Conservation (phyloP, 1,140 invertebrate genomes). For the Drosophila seguyi region DNA sequence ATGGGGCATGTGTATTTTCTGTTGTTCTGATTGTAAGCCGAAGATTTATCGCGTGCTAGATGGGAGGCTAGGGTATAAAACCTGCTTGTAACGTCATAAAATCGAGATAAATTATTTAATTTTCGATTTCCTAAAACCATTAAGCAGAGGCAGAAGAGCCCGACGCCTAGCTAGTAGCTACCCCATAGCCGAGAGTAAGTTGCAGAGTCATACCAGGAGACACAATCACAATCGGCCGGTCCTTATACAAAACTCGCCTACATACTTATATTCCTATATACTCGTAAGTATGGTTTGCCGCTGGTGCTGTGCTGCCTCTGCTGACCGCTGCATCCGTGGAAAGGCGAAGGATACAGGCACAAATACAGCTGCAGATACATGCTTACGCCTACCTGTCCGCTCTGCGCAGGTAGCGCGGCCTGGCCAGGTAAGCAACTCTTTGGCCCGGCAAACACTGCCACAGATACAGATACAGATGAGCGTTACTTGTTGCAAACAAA, state of each 20-base stretch:
- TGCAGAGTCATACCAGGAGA: constrained; percentile 65
- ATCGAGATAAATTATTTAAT: constrained; percentile 84
- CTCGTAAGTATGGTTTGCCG: constrained; percentile 35
- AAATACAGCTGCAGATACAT: constrained; percentile 50
- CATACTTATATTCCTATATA: constrained; percentile 18
- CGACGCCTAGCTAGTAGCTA: constrained; percentile 71
- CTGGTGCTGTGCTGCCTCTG: constrained; percentile 58
- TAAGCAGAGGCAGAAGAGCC: constrained; percentile 67
- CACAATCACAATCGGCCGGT: constrained; percentile 36
- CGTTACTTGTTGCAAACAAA: constrained; percentile 78
- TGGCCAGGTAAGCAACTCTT: constrained; percentile 71
- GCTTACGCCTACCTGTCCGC: constrained; percentile 78
- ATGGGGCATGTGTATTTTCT: constrained; percentile 35
- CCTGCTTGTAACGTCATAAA: constrained; percentile 82
- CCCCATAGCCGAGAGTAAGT: constrained; percentile 58
- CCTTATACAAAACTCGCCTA: constrained; percentile 41
- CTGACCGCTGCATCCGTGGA: constrained; percentile 59
- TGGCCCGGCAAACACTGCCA: constrained; percentile 56
- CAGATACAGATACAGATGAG: constrained; percentile 63
- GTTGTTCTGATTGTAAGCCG: constrained; percentile 71
- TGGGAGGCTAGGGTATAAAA: constrained; percentile 46
- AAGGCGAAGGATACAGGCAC: constrained; percentile 59
- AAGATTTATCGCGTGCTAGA: constrained; percentile 73
- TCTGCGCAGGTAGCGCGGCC: constrained; percentile 70
- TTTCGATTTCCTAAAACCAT: constrained; percentile 84